phyloP scores from a whole-genome alignment of 2,113 vertebrate genomes.

The Mastomys natalensis region DNA sequence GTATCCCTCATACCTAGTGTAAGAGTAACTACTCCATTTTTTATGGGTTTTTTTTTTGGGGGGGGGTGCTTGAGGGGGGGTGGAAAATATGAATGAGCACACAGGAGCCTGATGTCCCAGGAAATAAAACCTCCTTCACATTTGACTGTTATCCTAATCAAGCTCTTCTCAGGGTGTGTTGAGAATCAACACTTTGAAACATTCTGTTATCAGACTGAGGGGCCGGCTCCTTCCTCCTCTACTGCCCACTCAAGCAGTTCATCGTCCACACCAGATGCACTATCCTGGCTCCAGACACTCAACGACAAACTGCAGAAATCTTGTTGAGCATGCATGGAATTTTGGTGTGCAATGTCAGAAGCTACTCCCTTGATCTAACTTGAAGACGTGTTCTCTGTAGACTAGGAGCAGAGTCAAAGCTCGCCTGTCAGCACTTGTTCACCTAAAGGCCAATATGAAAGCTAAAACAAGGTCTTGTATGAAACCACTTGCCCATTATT shows the following conservation, averaged over 20 bases:
- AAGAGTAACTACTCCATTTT: not conserved
- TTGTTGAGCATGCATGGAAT: not conserved
- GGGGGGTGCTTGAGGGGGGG: not conserved
- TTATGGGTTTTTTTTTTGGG: not conserved
- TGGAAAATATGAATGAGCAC: slow-evolving; percentile 7
- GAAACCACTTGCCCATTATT: not conserved
- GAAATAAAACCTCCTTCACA: slow-evolving; percentile 26
- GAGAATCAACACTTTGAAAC: not conserved
- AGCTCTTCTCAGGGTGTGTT: not conserved
- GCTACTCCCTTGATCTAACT: not conserved
- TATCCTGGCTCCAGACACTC: not conserved
- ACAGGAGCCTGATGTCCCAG: not conserved
- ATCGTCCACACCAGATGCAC: not conserved
- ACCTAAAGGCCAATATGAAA: not conserved
- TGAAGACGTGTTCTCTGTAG: not conserved
- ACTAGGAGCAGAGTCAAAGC: slow-evolving; percentile 12
- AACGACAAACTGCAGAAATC: slow-evolving; percentile 23
- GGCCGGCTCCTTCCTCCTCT: not conserved
- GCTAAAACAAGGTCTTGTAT: not conserved
- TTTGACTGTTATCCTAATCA: not conserved
- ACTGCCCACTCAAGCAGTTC: not conserved
- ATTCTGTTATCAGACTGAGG: not conserved
- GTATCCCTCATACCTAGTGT: not conserved
- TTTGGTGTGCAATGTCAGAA: not conserved
- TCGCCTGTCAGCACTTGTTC: slow-evolving; percentile 2